Evolutionary conservation across 2,888 invertebrate species (phyloP).

Genomic region (Dermolepida albohirtum): DNA sequence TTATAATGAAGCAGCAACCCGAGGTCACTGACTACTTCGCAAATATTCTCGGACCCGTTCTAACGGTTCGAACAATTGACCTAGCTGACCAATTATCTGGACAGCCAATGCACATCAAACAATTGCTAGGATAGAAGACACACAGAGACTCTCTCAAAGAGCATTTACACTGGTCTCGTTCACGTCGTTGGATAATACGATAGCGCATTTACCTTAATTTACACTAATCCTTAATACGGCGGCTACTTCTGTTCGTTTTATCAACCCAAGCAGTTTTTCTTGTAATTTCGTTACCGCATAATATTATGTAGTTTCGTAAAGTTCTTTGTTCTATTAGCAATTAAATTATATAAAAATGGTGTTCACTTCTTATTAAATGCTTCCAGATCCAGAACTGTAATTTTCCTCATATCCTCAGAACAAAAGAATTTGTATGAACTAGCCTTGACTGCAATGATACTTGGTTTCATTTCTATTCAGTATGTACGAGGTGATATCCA

Average conservation of each 20-base stretch:
- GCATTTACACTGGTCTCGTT: constrained; percentile 10
- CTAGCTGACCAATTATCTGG: constrained; percentile 39
- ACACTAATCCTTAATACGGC: constrained; percentile 6
- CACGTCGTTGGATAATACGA: constrained; percentile 20
- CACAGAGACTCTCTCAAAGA: neutral
- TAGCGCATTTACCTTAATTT: constrained; percentile 29
- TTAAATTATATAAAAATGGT: too few relatives aligned
- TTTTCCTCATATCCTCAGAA: too few relatives aligned
- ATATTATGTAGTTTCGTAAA: too few relatives aligned
- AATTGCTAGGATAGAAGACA: constrained; percentile 35
- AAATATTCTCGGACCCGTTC: constrained; percentile 29
- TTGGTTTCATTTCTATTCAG: too few relatives aligned
- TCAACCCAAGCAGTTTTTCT: constrained; percentile 3
- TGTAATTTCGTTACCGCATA: neutral
- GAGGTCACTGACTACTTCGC: constrained; percentile 17
- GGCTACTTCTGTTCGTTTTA: neutral
- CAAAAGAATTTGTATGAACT: too few relatives aligned
- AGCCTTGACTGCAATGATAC: too few relatives aligned
- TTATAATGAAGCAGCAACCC: constrained; percentile 20
- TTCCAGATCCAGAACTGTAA: too few relatives aligned
- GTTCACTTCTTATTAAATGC: too few relatives aligned
- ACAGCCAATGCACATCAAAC: constrained; percentile 43
- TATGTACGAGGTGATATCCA: too few relatives aligned
- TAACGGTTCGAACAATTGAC: constrained; percentile 44
- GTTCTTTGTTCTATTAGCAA: too few relatives aligned